These are phyloP conservation scores for Listronotus bonariensis DNA, from an alignment of 1,140 invertebrate species.

Conservation along the genomic window DNA sequence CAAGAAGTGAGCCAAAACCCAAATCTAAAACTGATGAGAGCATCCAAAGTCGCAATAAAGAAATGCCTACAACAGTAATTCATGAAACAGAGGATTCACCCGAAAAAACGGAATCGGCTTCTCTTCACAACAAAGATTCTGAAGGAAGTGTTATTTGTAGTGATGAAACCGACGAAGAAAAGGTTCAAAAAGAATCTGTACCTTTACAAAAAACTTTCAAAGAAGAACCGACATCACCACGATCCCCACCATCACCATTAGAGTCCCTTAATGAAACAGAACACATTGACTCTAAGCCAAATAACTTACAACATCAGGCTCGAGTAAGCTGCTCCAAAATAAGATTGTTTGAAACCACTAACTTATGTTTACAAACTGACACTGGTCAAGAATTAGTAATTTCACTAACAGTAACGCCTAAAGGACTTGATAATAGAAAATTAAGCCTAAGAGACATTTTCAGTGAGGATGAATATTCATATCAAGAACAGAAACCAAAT, in stretches of 20 bases:
- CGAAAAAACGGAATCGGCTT: slow-evolving; percentile 4
- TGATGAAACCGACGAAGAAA: slow-evolving; percentile 15
- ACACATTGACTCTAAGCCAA: background rate
- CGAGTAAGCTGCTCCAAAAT: slow-evolving; percentile 22
- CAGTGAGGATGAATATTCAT: slow-evolving; percentile 14
- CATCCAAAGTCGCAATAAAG: too few relatives aligned
- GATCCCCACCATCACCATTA: too few relatives aligned
- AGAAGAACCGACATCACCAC: too few relatives aligned
- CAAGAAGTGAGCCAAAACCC: too few relatives aligned
- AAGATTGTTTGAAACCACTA: slow-evolving; percentile 32
- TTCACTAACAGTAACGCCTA: slow-evolving; percentile 36
- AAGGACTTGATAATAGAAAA: slow-evolving; percentile 1
- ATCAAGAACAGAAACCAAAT: background rate
- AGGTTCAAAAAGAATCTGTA: background rate
- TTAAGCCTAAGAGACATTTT: slow-evolving; percentile 35
- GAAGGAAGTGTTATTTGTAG: slow-evolving; percentile 9
- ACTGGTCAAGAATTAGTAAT: slow-evolving; percentile 36
- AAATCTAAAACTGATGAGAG: too few relatives aligned
- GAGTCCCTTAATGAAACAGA: too few relatives aligned
- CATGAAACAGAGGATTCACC: background rate
- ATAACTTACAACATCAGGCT: background rate
- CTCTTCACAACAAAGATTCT: slow-evolving; percentile 23
- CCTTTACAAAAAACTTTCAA: too few relatives aligned
- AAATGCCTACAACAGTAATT: too few relatives aligned
- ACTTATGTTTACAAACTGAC: slow-evolving; percentile 32